Base-by-base conservation (phyloP, 2,113 vertebrate species). In the Micromys minutus region DNA sequence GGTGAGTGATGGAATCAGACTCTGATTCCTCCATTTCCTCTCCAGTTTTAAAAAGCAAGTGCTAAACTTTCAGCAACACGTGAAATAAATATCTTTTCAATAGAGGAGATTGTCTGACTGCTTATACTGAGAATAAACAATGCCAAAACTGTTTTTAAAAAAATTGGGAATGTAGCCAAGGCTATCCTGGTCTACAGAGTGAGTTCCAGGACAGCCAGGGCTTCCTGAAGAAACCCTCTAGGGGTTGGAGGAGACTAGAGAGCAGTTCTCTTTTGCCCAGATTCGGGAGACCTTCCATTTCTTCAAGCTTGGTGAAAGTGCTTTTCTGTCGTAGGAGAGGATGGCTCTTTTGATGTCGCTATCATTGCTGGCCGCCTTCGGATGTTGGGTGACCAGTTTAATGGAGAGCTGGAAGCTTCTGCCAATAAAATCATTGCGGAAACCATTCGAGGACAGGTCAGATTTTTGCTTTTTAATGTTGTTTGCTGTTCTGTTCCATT, bases 311-410 rank as follows among this genome's bases (percentile, higher is more conserved):
- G 55, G 47, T 96, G 29, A 95, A 83, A 65, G 39, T 57, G n/a
- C 92, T 84, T 81, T 9, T 65, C 72, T 95, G 24, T 95, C 75
- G 42, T 89, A 98, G 97, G 92, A 75, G 95, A 96, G 2, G 19
- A 7, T 17, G 26, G 1, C 75, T 26, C 6, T 5, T 98, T 98
- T 26, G 97, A 98, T 1, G 87, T 92, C 0, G 84, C 24, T 26
- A 13, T 91, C 69, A 26, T 98, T n/a, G 98, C 84, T 75, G 95
- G 93, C 7, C 96, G 91, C 16, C 97, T 98, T 94, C 90, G 77
- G 74, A 55, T 1, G 76, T 39, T 98, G 36, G 98, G 97, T 61
- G 98, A 98, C 42, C 3, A 89, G 89, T 97, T 94, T 96, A 98
- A 98, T 39, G 12, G 19, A 85, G 98, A 98, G 22, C 12, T 98